Percentiles rank a stretch among this genome's conserved stretches.
Conservation (phyloP, 2,888 invertebrate species). For the Dastarcus helophoroides region DNA sequence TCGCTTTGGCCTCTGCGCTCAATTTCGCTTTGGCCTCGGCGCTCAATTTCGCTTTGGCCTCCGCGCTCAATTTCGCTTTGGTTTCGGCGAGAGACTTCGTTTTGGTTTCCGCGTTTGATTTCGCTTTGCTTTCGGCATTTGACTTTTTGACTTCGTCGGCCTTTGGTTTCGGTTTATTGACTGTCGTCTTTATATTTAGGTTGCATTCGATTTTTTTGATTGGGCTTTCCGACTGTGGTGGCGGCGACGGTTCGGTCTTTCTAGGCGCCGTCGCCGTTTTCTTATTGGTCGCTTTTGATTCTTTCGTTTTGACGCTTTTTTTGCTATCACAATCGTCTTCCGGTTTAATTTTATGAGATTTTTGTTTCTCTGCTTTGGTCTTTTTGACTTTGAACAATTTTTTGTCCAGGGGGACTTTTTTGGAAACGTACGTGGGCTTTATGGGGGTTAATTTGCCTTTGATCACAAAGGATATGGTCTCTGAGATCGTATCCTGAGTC, state of each 20-base stretch:
- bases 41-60: too few relatives aligned
- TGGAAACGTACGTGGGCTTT: slow-evolving; percentile 21
- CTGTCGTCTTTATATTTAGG: too few relatives aligned
- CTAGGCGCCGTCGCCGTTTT: slow-evolving; percentile 13
- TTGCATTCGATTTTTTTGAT: too few relatives aligned
- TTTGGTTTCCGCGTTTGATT: too few relatives aligned
- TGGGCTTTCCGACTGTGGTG: slow-evolving; percentile 18
- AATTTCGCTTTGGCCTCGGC: too few relatives aligned
- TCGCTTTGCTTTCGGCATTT: too few relatives aligned
- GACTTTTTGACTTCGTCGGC: too few relatives aligned
- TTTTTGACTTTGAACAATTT: slow-evolving; percentile 15
- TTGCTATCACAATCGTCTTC: slow-evolving; percentile 10
- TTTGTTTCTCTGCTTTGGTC: slow-evolving; percentile 12
- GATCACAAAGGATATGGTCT: slow-evolving; percentile 35
- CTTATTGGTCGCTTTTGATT: slow-evolving; percentile 14
- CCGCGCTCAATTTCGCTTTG: too few relatives aligned
- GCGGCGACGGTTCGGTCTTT: slow-evolving; percentile 17
- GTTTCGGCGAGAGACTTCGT: too few relatives aligned
- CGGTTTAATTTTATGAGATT: slow-evolving; percentile 13
- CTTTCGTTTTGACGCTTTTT: slow-evolving; percentile 10
- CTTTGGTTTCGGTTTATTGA: too few relatives aligned
- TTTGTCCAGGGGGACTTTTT: slow-evolving; percentile 17
- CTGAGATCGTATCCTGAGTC: slow-evolving; percentile 29
- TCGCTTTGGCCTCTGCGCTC: too few relatives aligned
- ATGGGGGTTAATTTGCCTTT: slow-evolving; percentile 32